Percentiles rank a stretch among this genome's conserved stretches.
These are phyloP conservation scores for Paradisaea rubra DNA, from an alignment of 2,113 vertebrate genomes.

Conservation along the genomic window DNA sequence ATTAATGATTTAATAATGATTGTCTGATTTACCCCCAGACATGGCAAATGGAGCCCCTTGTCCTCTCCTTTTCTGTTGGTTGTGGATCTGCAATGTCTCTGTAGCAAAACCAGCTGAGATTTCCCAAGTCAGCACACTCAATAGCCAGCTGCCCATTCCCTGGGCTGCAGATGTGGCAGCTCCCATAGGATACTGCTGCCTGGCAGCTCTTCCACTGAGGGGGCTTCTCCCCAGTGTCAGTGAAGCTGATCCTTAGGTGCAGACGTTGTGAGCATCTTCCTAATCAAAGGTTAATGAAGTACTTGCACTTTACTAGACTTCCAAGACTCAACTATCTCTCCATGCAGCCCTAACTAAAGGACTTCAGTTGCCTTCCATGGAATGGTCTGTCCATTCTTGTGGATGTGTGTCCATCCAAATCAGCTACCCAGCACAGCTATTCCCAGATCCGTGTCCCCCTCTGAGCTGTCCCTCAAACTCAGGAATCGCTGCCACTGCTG, in stretches of 20 bases:
- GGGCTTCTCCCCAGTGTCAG: not conserved
- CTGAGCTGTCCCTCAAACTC: not conserved
- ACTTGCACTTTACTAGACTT: not conserved
- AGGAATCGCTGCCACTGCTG: accelerated
- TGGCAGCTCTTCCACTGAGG: not conserved
- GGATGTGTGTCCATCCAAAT: not conserved
- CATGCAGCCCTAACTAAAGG: not conserved
- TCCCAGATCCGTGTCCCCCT: not conserved
- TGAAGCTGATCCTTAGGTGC: not conserved
- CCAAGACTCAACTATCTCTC: not conserved
- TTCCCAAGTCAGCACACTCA: not conserved
- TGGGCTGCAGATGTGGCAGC: not conserved
- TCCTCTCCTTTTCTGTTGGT: not conserved
- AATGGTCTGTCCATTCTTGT: not conserved
- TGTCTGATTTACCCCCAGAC: not conserved
- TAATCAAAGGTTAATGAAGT: not conserved
- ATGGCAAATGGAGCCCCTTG: not conserved
- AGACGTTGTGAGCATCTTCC: not conserved
- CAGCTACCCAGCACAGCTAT: not conserved
- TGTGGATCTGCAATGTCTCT: not conserved
- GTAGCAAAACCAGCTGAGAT: not conserved
- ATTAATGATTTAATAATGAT: not conserved
- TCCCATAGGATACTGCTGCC: not conserved
- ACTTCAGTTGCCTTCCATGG: not conserved
- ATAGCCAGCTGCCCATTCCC: not conserved